Evolutionary conservation across 2,113 vertebrate species (phyloP), one percentile per base, ranked within the genome.

Genomic region (Monopterus albus): DNA sequence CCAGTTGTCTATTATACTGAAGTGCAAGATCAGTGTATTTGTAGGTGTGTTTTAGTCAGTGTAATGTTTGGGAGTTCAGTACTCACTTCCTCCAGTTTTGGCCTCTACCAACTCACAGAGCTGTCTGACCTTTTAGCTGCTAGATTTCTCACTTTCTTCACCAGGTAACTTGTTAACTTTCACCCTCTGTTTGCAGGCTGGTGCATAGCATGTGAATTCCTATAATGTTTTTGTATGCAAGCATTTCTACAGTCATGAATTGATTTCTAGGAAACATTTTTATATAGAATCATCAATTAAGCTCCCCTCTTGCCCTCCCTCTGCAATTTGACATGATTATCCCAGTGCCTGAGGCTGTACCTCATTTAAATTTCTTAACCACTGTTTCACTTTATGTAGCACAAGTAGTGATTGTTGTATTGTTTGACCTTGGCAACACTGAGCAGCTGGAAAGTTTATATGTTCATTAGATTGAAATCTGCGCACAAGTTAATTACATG

Each of bases 231-330:
- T 50, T 53, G 4, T 43, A 52, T 59, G 13, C n/a, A 57, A 12
- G 31, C 49, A 36, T 13, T 65, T 26, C 50, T 38, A 12, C 25
- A 7, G 35, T 20, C 42, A 43, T 2, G 3, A 35, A 72, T 75
- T 66, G 63, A 72, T 69, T 71, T 75, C 5, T 20, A 4, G 46
- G 23, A 60, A 68, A 69, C 63, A 55, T 42, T 58, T 72, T 78
- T 33, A 63, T 58, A 59, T 47, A 38, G 55, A 50, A 79, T 59
- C 78, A 71, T 65, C 46, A 65, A 52, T 78, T 62, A 61, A 49
- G 15, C 10, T 14, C 10, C 23, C 2, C 7, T 31, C 21, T 38
- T 25, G 2, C 15, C 23, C n/a, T 15, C 8, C 20, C 4, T 42
- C 12, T 33, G 3, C 49, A 69, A 28, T 52, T 10, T 20, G 29